Conservation (phyloP, 2,113 vertebrate species). For the Garra rufa region DNA sequence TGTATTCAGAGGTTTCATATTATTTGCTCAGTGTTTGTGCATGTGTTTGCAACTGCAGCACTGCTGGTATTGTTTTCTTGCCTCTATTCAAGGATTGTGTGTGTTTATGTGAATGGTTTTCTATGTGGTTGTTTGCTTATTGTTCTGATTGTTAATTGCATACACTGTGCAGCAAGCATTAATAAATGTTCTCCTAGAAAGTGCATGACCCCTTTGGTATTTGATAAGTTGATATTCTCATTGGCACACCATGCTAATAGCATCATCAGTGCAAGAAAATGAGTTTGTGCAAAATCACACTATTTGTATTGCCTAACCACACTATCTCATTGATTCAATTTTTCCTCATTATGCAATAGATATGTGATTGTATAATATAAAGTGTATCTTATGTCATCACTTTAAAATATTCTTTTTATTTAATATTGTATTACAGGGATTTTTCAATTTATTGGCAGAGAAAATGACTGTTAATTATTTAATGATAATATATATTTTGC, state of each 20-base stretch:
- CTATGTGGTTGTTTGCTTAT: conserved; percentile 8
- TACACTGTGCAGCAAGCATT: background rate
- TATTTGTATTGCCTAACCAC: background rate
- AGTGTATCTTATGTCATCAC: background rate
- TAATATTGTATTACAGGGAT: background rate
- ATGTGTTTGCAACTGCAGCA: conserved; percentile 21
- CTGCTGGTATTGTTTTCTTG: conserved; percentile 10
- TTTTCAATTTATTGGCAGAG: background rate
- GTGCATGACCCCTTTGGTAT: background rate
- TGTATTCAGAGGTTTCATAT: conserved; percentile 21
- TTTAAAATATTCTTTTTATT: background rate
- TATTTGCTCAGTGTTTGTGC: background rate
- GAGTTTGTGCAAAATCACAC: background rate
- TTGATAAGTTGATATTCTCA: background rate
- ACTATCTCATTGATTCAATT: background rate
- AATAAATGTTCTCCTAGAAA: background rate
- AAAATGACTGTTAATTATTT: background rate
- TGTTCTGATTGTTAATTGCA: conserved; percentile 32
- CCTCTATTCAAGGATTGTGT: conserved; percentile 31
- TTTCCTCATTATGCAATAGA: background rate
- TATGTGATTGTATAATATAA: background rate
- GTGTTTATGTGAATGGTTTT: background rate
- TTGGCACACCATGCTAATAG: background rate
- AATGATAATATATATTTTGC: background rate
- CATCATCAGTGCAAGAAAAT: background rate